phyloP scores from a whole-genome alignment of 2,888 invertebrate genomes.

The Tiliacea aurago region DNA sequence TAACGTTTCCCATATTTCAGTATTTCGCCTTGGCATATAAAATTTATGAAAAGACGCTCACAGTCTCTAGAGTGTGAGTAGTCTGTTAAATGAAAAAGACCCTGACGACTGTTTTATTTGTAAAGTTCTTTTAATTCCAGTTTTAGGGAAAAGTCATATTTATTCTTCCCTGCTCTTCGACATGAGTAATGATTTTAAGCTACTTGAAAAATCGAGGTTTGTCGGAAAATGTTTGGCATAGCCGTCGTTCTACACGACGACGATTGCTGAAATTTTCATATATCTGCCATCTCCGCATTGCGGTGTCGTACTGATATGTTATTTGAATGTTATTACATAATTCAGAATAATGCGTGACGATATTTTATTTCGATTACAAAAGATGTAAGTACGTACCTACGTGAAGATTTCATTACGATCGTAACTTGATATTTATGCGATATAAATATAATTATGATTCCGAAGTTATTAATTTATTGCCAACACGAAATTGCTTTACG shows the following conservation, averaged over 20 bases:
- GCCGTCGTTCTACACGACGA: conserved; percentile 28
- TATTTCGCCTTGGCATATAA: conserved; percentile 53
- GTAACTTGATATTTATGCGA: conserved; percentile 16
- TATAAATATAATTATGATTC: conserved; percentile 16
- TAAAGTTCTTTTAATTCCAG: conserved; percentile 41
- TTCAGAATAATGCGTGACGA: conserved; percentile 39
- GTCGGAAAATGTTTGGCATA: conserved; percentile 47
- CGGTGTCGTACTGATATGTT: conserved; percentile 51
- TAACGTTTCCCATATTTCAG: conserved; percentile 50
- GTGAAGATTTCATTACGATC: conserved; percentile 37
- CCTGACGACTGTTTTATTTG: conserved; percentile 36
- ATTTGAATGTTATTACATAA: conserved; percentile 54
- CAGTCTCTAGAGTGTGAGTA: conserved; percentile 50
- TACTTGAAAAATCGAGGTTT: conserved; percentile 39
- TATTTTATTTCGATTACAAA: conserved; percentile 43
- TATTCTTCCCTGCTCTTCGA: conserved; percentile 21
- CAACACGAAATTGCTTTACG: conserved; percentile 12
- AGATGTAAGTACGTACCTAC: conserved; percentile 11
- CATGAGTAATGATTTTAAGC: conserved; percentile 38
- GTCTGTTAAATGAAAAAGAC: conserved; percentile 45
- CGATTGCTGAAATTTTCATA: conserved; percentile 49
- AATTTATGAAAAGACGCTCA: conserved; percentile 61
- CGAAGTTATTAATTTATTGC: conserved; percentile 15
- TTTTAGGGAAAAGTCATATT: conserved; percentile 32
- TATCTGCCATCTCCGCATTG: conserved; percentile 61